Evolutionary conservation across 2,113 vertebrate species (phyloP).

Genomic region (Spea bombifrons): DNA sequence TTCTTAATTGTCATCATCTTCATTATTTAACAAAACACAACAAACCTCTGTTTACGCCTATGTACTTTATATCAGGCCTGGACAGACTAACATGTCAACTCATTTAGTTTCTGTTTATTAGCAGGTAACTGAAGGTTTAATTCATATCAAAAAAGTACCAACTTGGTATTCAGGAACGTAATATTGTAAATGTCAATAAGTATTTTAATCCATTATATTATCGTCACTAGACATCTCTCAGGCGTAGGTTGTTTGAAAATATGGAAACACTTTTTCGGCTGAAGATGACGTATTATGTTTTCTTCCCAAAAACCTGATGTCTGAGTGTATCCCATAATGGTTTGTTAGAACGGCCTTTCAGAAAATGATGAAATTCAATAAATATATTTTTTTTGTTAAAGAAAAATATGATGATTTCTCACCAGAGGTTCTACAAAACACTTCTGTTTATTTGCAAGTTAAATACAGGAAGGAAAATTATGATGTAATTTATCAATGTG

Average conservation of each 20-base stretch:
- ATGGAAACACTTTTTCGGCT: not conserved
- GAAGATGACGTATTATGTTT: not conserved
- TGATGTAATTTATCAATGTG: not conserved
- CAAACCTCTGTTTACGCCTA: no score
- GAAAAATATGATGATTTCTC: not conserved
- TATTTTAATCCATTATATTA: no score
- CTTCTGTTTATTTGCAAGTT: not conserved
- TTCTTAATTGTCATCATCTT: no score
- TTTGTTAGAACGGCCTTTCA: not conserved
- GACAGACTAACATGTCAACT: no score
- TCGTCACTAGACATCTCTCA: not conserved
- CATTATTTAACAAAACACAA: no score
- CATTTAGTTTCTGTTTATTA: no score
- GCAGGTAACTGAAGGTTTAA: no score
- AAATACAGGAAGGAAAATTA: not conserved
- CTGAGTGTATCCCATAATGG: not conserved
- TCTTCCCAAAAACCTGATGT: not conserved
- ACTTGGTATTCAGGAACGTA: no score
- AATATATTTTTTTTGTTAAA: not conserved
- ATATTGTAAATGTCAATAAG: no score
- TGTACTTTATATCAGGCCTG: no score
- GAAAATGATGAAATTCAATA: not conserved
- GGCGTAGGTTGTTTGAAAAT: not conserved
- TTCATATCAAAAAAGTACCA: no score
- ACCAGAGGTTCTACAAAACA: not conserved